These are phyloP conservation scores for Palythoa caribaeorum DNA, from an alignment of 92 coral and sea anemone genomes.

Conservation along the genomic window DNA sequence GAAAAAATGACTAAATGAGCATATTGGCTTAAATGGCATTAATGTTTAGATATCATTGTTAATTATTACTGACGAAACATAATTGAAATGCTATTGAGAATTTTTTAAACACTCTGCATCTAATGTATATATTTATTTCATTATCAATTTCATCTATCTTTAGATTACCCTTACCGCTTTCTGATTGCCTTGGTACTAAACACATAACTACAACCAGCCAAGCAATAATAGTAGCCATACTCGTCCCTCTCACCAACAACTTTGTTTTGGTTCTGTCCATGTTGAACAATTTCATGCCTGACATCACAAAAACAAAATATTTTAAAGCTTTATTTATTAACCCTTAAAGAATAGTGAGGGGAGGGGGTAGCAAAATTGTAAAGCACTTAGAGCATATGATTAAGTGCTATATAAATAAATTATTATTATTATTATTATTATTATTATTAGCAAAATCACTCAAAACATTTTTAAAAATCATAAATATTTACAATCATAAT, in stretches of 20 bases:
- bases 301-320: background rate
- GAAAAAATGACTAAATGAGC: background rate
- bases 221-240: slow-evolving; percentile 15
- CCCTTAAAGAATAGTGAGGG: background rate
- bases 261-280: background rate
- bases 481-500: background rate
- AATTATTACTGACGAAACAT: slow-evolving; percentile 2
- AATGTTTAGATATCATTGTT: background rate
- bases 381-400: background rate
- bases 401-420: too few species aligned
- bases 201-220: slow-evolving; percentile 32
- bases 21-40: background rate
- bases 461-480: background rate
- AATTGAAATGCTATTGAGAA: background rate
- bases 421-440: too few species aligned
- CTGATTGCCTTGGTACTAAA: slow-evolving; percentile 18
- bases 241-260: slow-evolving; percentile 1
- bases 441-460: too few species aligned
- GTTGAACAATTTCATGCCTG: slow-evolving; percentile 22
- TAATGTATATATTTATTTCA: background rate
- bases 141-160: background rate
- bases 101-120: background rate
- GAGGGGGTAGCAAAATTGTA: background rate
- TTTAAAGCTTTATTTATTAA: background rate
- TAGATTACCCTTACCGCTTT: slow-evolving; percentile 1